Evolutionary conservation across 2,113 vertebrate genomes (phyloP).

Genomic region (Coreoperca whiteheadi): DNA sequence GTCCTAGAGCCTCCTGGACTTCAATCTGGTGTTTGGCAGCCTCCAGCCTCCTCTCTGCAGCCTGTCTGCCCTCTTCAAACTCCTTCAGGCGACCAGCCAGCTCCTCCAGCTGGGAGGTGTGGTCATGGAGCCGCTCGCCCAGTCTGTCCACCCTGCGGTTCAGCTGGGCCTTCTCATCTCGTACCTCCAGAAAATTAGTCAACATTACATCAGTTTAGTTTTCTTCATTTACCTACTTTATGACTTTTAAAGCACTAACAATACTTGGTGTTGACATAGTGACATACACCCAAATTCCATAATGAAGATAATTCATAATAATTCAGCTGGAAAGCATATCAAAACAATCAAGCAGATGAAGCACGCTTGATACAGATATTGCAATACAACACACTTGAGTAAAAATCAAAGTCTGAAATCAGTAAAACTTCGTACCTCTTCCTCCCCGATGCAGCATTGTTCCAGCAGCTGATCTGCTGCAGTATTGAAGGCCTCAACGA

Average conservation of each 20-base stretch:
- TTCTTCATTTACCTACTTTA: neutral
- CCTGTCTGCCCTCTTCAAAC: constrained; percentile 94
- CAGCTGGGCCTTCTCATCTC: constrained; percentile 93
- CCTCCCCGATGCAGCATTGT: constrained; percentile 90
- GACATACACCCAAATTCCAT: neutral
- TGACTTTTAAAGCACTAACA: neutral
- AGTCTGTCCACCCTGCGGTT: constrained; percentile 91
- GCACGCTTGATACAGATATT: neutral
- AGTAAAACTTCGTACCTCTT: constrained; percentile 73
- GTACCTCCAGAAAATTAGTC: constrained; percentile 70
- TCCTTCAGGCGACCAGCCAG: constrained; percentile 93
- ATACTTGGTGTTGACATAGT: neutral
- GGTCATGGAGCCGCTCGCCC: constrained; percentile 88
- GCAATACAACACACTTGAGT: neutral
- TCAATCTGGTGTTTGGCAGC: constrained; percentile 95
- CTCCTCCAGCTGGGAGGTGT: constrained; percentile 91
- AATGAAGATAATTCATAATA: neutral
- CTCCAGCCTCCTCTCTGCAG: constrained; percentile 94
- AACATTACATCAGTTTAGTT: neutral
- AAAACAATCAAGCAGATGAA: neutral
- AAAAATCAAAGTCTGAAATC: neutral
- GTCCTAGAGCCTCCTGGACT: constrained; percentile 94
- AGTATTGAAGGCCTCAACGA: constrained; percentile 91
- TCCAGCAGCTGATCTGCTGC: constrained; percentile 93
- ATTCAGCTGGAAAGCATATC: neutral